Percentiles rank a stretch among this genome's conserved stretches.
Conservation (phyloP, 2,888 invertebrate species). For the Sinotaia quadrata region DNA sequence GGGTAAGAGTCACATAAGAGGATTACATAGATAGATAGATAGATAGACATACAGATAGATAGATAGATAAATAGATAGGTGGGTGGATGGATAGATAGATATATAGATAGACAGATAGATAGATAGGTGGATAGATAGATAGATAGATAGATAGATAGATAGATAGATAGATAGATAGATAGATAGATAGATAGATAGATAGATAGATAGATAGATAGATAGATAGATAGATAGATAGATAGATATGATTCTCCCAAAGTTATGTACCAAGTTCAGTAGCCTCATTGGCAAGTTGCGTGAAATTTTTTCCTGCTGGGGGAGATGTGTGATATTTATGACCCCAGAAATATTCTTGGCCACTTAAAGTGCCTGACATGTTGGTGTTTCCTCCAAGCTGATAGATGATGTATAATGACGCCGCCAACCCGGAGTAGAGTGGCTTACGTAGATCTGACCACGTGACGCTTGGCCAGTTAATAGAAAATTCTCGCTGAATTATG, state of each 20-base stretch:
- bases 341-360: conserved; percentile 30
- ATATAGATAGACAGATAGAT: no score
- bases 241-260: no score
- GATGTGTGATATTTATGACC: conserved; percentile 7
- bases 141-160: not conserved
- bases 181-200: not conserved
- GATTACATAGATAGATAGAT: no score
- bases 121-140: no score
- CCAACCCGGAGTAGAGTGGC: conserved; percentile 38
- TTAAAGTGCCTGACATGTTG: conserved; percentile 17
- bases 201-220: not conserved
- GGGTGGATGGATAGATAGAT: no score
- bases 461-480: conserved; percentile 30
- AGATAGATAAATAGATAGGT: no score
- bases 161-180: not conserved
- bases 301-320: no score
- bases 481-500: conserved; percentile 19
- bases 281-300: no score
- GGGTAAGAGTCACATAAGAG: not conserved
- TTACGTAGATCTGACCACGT: conserved; percentile 34
- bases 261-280: no score
- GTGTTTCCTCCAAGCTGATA: not conserved
- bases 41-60: no score
- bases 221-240: not conserved
- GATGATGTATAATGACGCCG: conserved; percentile 28